Evolutionary conservation across 2,888 invertebrate species (phyloP).

Genomic region (Troglohyphantes excavatus): DNA sequence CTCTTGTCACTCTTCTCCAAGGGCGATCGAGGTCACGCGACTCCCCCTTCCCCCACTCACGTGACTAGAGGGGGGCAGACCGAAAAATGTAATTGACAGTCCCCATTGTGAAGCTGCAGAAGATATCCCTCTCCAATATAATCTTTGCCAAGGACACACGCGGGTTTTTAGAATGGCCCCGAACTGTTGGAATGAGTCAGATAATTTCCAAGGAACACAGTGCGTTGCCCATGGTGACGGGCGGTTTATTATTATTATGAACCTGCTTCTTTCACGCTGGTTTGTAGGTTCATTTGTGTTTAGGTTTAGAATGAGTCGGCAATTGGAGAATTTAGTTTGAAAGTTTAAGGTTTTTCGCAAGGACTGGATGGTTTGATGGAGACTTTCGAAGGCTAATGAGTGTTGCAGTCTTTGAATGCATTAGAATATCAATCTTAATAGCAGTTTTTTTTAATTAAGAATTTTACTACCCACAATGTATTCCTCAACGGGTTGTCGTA

Average conservation of each 20-base stretch:
- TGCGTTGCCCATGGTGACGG: neutral
- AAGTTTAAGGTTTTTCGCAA: too few species aligned
- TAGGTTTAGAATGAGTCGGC: too few species aligned
- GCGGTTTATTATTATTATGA: neutral
- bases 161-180: neutral
- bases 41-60: slow-evolving; percentile 18
- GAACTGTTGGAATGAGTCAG: slow-evolving; percentile 9
- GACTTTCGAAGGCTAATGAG: too few species aligned
- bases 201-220: neutral
- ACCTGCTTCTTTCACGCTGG: too few species aligned
- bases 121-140: slow-evolving; percentile 29
- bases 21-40: slow-evolving; percentile 51
- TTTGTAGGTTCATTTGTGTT: too few species aligned
- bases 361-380: too few species aligned
- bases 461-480: too few species aligned
- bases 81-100: slow-evolving; percentile 44
- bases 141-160: slow-evolving; percentile 23
- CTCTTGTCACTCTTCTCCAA: neutral
- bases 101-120: slow-evolving; percentile 37
- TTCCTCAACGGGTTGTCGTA: too few species aligned
- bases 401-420: too few species aligned
- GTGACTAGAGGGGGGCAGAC: slow-evolving; percentile 15
- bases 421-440: too few species aligned
- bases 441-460: too few species aligned
- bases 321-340: too few species aligned